Conservation (phyloP, 2,113 vertebrate species). For the Cryptotis parvus region DNA sequence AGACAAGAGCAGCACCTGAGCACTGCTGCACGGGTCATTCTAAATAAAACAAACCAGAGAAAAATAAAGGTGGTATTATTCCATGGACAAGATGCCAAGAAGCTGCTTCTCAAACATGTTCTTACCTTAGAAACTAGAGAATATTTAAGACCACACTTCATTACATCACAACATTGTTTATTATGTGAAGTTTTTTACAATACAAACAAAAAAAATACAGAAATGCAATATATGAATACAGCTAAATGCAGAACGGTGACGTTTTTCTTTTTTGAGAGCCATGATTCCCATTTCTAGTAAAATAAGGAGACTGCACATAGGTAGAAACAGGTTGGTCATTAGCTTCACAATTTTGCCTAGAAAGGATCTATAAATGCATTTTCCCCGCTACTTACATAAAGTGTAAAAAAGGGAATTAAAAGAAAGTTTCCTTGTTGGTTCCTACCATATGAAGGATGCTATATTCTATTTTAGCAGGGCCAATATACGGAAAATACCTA, state of each 20-base stretch:
- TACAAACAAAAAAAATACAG: conserved; percentile 99
- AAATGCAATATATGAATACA: conserved; percentile 97
- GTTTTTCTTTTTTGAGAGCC: conserved; percentile 89
- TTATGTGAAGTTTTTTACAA: conserved; percentile 99
- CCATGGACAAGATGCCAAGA: neutral
- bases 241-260: conserved; percentile 91
- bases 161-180: conserved; percentile 98
- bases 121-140: neutral
- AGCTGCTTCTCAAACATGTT: neutral
- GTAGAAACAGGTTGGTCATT: conserved; percentile 89
- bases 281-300: conserved; percentile 91
- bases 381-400: conserved; percentile 91
- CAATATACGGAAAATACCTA: conserved; percentile 93
- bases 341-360: conserved; percentile 89
- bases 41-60: neutral
- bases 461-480: conserved; percentile 95
- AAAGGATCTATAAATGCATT: conserved; percentile 90
- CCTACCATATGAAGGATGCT: conserved; percentile 91
- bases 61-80: neutral
- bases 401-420: conserved; percentile 91
- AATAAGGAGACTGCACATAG: conserved; percentile 90
- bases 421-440: conserved; percentile 89
- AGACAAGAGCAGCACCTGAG: too few relatives aligned
- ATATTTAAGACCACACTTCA: conserved; percentile 50
- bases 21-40: neutral